Percentiles rank a stretch among this genome's conserved stretches.
Evolutionary conservation across 2,113 vertebrate genomes (phyloP).

Genomic region (Dinomys branickii): DNA sequence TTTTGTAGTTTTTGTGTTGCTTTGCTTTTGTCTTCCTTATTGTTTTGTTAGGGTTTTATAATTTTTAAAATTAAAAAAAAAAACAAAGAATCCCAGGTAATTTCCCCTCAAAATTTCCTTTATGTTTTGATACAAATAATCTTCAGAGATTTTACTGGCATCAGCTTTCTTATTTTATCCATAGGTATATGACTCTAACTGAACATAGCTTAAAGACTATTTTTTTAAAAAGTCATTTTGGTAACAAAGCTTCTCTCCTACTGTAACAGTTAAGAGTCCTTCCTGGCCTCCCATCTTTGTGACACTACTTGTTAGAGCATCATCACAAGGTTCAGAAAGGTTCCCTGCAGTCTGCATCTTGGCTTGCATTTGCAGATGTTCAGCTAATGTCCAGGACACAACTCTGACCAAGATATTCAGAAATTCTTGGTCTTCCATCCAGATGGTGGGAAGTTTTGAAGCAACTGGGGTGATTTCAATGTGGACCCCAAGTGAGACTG

Average conservation of each 20-base stretch:
- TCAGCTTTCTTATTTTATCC: not conserved
- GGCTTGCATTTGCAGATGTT: not conserved
- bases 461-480: not conserved
- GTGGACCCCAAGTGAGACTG: not conserved
- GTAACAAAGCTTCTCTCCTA: not conserved
- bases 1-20: too few species aligned
- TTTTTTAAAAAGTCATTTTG: not conserved
- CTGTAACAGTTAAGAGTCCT: not conserved
- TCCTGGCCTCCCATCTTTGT: not conserved
- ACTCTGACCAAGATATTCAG: not conserved
- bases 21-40: too few species aligned
- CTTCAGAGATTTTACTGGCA: not conserved
- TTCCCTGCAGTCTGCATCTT: not conserved
- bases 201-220: not conserved
- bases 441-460: constrained; percentile 1
- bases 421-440: not conserved
- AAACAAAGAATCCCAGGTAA: not conserved
- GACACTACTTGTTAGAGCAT: not conserved
- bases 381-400: not conserved
- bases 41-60: too few species aligned
- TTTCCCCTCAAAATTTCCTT: not conserved
- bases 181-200: not conserved
- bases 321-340: not conserved
- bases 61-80: too few species aligned
- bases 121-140: not conserved